Conservation (phyloP, 2,888 invertebrate genomes). For the Clostera curtula region DNA sequence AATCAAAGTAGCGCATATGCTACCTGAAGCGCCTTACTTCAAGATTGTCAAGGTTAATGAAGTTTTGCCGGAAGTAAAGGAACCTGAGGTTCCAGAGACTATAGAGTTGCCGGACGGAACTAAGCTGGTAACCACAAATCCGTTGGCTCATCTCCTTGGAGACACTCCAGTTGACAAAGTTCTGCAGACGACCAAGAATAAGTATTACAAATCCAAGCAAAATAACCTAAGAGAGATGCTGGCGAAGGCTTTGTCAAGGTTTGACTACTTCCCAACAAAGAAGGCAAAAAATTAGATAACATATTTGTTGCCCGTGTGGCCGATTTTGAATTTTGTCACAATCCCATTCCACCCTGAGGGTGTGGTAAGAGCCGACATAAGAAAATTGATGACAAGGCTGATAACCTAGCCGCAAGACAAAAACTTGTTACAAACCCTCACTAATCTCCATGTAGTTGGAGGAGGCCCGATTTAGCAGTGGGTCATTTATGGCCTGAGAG, state of each 20-base stretch:
- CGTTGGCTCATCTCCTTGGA: slow-evolving; percentile 49
- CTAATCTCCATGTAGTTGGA: too few relatives aligned
- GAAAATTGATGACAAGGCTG: too few relatives aligned
- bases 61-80: slow-evolving; percentile 12
- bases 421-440: slow-evolving; percentile 2
- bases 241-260: slow-evolving; percentile 36
- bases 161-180: slow-evolving; percentile 30
- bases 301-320: slow-evolving; percentile 1
- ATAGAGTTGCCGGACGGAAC: slow-evolving; percentile 43
- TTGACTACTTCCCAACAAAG: slow-evolving; percentile 17
- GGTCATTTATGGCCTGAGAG: slow-evolving; percentile 3
- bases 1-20: slow-evolving; percentile 45
- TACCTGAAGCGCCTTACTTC: slow-evolving; percentile 48
- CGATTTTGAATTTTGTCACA: too few relatives aligned
- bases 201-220: slow-evolving; percentile 37
- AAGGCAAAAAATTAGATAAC: slow-evolving; percentile 4
- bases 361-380: too few relatives aligned
- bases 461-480: too few relatives aligned
- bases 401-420: not conserved
- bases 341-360: too few relatives aligned
- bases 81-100: slow-evolving; percentile 6
- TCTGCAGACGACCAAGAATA: slow-evolving; percentile 23
- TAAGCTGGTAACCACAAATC: slow-evolving; percentile 48
- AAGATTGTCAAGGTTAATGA: slow-evolving; percentile 55
- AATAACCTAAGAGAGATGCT: slow-evolving; percentile 38